Evolutionary conservation across 2,888 invertebrate species (phyloP).

Genomic region (Pogonocherus hispidulus): DNA sequence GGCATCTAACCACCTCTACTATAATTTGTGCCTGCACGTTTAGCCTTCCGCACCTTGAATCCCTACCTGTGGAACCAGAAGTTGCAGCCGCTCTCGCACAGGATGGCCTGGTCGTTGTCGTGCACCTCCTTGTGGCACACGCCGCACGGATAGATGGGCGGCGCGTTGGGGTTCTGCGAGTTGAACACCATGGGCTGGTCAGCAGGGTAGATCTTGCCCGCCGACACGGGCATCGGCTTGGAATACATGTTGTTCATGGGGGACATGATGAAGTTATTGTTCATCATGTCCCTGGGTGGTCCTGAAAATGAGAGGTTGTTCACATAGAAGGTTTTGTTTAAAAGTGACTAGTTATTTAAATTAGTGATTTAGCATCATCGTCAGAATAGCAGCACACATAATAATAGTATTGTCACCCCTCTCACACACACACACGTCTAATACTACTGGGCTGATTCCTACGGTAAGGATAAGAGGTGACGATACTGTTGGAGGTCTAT

Average conservation of each 20-base stretch:
- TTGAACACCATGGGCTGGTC: constrained; percentile 98
- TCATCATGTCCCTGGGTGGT: constrained; percentile 67
- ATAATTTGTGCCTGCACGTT: too few relatives aligned
- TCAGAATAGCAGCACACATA: too few relatives aligned
- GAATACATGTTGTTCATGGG: constrained; percentile 75
- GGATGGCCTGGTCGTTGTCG: constrained; percentile 97
- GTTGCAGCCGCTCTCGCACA: constrained; percentile 98
- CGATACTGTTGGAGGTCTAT: too few relatives aligned
- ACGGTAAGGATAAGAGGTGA: too few relatives aligned
- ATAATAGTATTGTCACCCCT: too few relatives aligned
- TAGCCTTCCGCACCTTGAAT: constrained; percentile 41
- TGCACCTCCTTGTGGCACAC: constrained; percentile 98
- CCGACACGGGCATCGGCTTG: constrained; percentile 93
- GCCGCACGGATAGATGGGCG: constrained; percentile 98
- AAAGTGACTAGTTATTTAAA: too few relatives aligned
- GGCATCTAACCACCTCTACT: too few relatives aligned
- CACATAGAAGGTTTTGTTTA: too few relatives aligned
- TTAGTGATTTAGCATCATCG: too few relatives aligned
- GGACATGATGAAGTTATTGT: constrained; percentile 68
- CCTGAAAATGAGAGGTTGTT: constrained; percentile 64
- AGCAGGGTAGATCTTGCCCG: constrained; percentile 93
- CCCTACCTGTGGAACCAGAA: constrained; percentile 97
- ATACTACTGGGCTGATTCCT: too few relatives aligned
- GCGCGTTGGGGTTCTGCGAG: constrained; percentile 98
- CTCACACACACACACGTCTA: too few relatives aligned